Evolutionary conservation across 2,888 invertebrate species (phyloP), one percentile per base, ranked within the genome.

Genomic region (Plebejus melissa): DNA sequence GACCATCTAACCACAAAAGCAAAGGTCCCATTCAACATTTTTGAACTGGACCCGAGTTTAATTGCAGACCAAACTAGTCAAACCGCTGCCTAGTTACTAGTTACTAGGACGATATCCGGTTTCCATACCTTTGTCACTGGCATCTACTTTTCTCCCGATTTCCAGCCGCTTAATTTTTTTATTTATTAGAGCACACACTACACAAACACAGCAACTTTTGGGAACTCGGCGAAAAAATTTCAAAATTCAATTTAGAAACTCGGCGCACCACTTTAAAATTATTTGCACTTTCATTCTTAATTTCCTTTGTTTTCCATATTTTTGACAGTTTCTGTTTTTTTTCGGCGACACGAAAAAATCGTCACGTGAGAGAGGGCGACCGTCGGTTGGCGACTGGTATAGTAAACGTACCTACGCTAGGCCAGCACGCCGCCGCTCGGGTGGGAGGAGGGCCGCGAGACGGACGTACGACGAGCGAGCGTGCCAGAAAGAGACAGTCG

Each of bases 101-200:
- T 87, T 38, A 76, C 76, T 76, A 74, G 76, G 71, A 87, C 82
- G 85, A 88, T 89, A 90, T 90, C 90, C 91, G 91, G 91, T 92
- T 92, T 88, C 81, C 87, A 85, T 92, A 93, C 93, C 93, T 93
- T 91, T 87, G 87, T 87, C 86, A 85, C 85, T 88, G 81, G 85
- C 88, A 88, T 88, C 86, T 85, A 90, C 88, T 88, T 88, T 88
- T 88, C 88, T 85, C 60, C 75, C 58, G 57, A 77, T 77, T 77
- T 77, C 77, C 77, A 78, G 76, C 76, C 77, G 77, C 76, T 79
- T 75, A 76, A 80, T 80, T 22, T 22, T 22, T 79, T 80, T 81
- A 80, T 85, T 82, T 82, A 82, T 83, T 81, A 83, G 84, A 85
- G 84, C 89, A 81, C 82, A 81, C 89, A 90, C 88, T 87, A 84